Conservation (phyloP, 2,797 vertebrate genomes). For the Melanitta fusca region DNA sequence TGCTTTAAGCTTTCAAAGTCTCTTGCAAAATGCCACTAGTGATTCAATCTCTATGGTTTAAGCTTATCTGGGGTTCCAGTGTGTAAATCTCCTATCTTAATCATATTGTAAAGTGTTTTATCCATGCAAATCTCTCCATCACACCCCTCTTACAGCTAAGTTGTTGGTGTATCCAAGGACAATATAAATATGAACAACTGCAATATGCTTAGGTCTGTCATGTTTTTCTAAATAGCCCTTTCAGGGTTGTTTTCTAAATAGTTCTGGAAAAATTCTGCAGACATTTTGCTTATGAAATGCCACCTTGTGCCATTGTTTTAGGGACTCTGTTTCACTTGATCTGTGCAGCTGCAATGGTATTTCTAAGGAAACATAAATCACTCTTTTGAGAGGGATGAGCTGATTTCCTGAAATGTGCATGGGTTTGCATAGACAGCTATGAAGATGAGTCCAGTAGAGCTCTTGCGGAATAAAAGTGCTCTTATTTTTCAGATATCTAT, state of each 20-base stretch:
- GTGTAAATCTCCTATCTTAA: background rate
- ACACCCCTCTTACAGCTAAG: background rate
- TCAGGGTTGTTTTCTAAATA: background rate
- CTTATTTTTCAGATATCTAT: background rate
- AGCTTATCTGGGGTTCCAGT: background rate
- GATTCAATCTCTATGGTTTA: background rate
- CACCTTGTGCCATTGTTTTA: background rate
- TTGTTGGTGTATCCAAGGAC: background rate
- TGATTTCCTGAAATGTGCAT: background rate
- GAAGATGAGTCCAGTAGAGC: background rate
- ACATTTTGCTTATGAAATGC: background rate
- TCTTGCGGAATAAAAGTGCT: background rate
- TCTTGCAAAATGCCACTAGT: background rate
- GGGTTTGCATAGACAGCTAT: background rate
- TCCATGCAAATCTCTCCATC: slow-evolving; percentile 37
- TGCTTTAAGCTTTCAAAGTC: background rate
- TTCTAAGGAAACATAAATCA: background rate
- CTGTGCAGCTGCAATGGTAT: background rate
- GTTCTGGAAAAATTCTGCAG: background rate
- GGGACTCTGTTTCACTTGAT: background rate
- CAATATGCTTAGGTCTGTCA: background rate
- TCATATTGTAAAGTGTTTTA: background rate
- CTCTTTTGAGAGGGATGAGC: background rate
- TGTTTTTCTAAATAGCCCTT: background rate
- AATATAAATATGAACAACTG: background rate